Evolutionary conservation across 2,888 invertebrate genomes (phyloP), one percentile per base, ranked within the genome.

Genomic region (Yponomeuta plumbellus): DNA sequence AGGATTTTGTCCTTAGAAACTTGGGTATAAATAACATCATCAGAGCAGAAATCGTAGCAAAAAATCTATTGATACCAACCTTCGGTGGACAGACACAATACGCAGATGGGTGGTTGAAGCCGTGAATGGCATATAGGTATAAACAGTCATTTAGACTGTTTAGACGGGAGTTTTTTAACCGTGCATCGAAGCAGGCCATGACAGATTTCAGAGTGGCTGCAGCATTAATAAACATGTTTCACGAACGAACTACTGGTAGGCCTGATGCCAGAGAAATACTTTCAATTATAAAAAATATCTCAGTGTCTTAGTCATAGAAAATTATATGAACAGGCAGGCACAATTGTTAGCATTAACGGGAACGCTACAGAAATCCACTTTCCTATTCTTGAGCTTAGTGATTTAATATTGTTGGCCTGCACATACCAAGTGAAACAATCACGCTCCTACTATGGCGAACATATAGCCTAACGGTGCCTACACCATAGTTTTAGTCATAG

Each of bases 1-100:
- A 67, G 64, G 66, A 67, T 59, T 67, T 66, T 66, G 64, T 66
- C n/a, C 67, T 62, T 21, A 59, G 59, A 40, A 58, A 65, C 39
- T 58, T 65, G 23, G 65, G 65, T 17, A 26, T 65, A 58, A 13
- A 20, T n/a, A 34, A 58, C 6, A 65, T 65, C 4, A 65, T 20
- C 17, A 57, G 65, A 26, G 65, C 23, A 21, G 57, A 57, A 26
- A 39, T 65, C 21, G 57, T 58, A 21, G 58, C 34, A 11, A 44
- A 56, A 61, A 66, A 66, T 66, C 56, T 52, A 22, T 57, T 61
- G 52, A 61, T 66, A 22, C 66, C 66, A 23, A 66, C 62, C 40
- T 66, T 66, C 56, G 62, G 66, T 56, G 61, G 62, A 13, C n/a
- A n/a, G n/a, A n/a, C n/a, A n/a, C n/a, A n/a, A n/a, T n/a, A n/a